Evolutionary conservation across 2,797 vertebrate species (phyloP), one percentile per base, ranked within the genome.

Genomic region (Gymnoscopelus braueri): DNA sequence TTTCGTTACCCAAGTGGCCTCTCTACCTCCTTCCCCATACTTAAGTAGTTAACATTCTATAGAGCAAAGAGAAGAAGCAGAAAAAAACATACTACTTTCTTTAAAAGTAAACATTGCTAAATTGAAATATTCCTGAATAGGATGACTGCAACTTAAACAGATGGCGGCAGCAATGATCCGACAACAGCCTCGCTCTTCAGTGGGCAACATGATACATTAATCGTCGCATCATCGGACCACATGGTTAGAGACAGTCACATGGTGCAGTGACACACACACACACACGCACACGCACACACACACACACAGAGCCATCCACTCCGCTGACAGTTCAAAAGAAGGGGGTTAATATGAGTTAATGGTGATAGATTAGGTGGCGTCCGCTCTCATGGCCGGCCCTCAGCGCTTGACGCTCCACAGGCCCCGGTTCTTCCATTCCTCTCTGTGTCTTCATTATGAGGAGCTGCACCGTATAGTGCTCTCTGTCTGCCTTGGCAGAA

Each of bases 241-340:
- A 72, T 68, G 63, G 24, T 56, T 72, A 65, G 48, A 51, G 39
- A 51, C 50, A 51, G 5, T 8, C 51, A 44, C 7, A 19, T 23
- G 24, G 6, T 52, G 63, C 58, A 64, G 51, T 58, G 8, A 60
- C 57, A 75, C 64, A 65, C 58, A 60, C 68, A 67, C 64, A 52
- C 53, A 72, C 66, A 60, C 60, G 35, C 44, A 24, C 50, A 62
- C 63, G 26, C 44, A 51, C 13, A 1, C 10, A 48, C 24, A 58
- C 71, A 60, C 64, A 59, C 19, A 60, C 67, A 23, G 63, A 60
- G 68, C 71, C 60, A 47, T 85, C 54, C 74, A 73, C 68, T 72
- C 56, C 32, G 48, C 60, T 67, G 84, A 62, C 82, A 84, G 85
- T 92, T 92, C 91, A 92, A 89, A 92, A 89, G 26, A 7, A 44